Percentiles rank a stretch among this genome's conserved stretches.
phyloP scores from a whole-genome alignment of 2,888 invertebrate genomes.

The Lingula anatina region DNA sequence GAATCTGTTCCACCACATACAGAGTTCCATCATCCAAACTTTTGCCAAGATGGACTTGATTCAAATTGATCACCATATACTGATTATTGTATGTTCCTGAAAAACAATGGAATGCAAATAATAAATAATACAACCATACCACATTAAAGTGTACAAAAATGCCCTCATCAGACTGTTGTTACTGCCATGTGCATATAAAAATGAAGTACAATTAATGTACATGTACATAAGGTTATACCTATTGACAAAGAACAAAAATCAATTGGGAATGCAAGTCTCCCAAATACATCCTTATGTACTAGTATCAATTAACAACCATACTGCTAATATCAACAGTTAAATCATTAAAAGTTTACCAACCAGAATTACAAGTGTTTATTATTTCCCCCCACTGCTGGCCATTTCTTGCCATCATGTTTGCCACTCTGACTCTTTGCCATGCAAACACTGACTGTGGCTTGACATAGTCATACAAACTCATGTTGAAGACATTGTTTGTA shows the following conservation, averaged over 20 bases:
- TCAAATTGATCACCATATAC: constrained; percentile 50
- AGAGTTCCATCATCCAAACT: constrained; percentile 34
- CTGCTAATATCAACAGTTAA: too few species aligned
- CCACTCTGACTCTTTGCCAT: constrained; percentile 46
- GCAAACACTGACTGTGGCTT: constrained; percentile 36
- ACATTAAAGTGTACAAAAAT: too few species aligned
- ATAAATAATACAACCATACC: constrained; percentile 1
- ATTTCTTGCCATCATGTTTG: constrained; percentile 42
- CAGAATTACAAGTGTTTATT: constrained; percentile 39
- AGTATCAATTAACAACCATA: too few species aligned
- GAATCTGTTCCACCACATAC: constrained; percentile 49
- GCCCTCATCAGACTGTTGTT: too few species aligned
- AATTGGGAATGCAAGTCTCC: too few species aligned
- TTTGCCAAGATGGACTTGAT: constrained; percentile 26
- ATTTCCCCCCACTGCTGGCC: constrained; percentile 41
- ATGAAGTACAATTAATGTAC: too few species aligned
- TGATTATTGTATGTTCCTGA: constrained; percentile 52
- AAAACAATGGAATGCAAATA: constrained; percentile 1
- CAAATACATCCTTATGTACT: too few species aligned
- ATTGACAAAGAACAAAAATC: too few species aligned
- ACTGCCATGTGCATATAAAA: too few species aligned
- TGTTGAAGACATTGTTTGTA: constrained; percentile 44
- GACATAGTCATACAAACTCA: constrained; percentile 30
- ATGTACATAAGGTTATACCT: too few species aligned
- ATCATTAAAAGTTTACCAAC: constrained; percentile 21